Evolutionary conservation across 2,113 vertebrate genomes (phyloP), one percentile per base, ranked within the genome.

Genomic region (Regulus satrapa): DNA sequence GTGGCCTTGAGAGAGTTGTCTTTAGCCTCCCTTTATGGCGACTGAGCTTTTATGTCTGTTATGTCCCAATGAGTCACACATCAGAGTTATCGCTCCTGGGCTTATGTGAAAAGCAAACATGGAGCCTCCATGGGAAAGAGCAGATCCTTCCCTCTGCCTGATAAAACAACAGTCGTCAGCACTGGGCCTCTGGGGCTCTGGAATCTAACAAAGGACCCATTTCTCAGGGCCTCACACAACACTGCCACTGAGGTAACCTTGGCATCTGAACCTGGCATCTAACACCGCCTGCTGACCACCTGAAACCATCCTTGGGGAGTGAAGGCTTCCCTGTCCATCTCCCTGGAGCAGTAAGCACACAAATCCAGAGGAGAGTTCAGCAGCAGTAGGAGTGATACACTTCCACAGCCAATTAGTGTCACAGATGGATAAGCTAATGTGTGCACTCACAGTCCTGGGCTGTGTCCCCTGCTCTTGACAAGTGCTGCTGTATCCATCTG

Each of bases 31-130:
- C 58, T 56, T 78, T 49, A 69, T 82, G 52, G 4, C 0, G 14
- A 54, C 61, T 28, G 41, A 72, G 89, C 13, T 92, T 91, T 95
- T 66, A 38, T 85, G 56, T 45, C 40, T 64, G n/a, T 41, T 82
- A 31, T 5, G 19, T 61, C 15, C 34, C 41, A 67, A 34, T 75
- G 77, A 89, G 54, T 95, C 91, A 85, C 56, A 18, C 56, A 19
- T 41, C 69, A 72, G 75, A 75, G 76, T 48, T 4, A 68, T 45
- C 1, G 3, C 64, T 88, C 10, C 1, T 45, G 51, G 43, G 83
- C 54, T 85, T 29, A 87, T 58, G 84, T 56, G 91, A 64, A 95
- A 95, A 95, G 55, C 83, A 89, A 95, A 94, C 93, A 75, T 10
- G 55, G 51, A 75, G 69, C n/a, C 54, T 92, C 54, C 67, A 41